Evolutionary conservation across 2,888 invertebrate species (phyloP), one percentile per base, ranked within the genome.

Genomic region (Drosophila monieri): DNA sequence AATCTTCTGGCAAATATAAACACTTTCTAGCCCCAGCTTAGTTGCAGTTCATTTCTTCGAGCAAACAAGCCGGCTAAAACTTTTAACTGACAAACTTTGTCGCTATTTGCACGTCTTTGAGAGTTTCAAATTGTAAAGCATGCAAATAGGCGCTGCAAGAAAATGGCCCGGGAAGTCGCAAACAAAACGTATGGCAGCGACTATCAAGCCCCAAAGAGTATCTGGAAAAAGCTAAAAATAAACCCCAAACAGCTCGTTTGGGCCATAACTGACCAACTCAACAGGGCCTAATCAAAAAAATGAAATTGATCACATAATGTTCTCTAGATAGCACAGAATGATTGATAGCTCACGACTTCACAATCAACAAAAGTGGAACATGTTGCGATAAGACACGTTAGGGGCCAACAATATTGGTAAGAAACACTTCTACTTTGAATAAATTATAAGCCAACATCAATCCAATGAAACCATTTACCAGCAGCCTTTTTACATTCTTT

Each of bases 71-170:
- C 15, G 46, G 12, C 15, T n/a, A 6, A 67, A 68, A 70, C 52
- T 68, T 67, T 43, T 48, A 25, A 37, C 30, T 37, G 32, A 14
- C 48, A 32, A 49, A 37, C 68, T 46, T 37, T 44, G 57, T 44
- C 58, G 57, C 49, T 68, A 53, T 68, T 68, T 70, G 68, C 60
- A 15, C 57, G 57, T 32, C 49, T 60, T 25, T 55, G 39, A 70
- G 56, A 70, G 55, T 47, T 53, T 27, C 41, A 49, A 51, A 62
- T 56, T 62, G 56, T 53, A 18, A 41, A 53, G 71, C 62, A 56
- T 70, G 70, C 70, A 70, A 70, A 70, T 70, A 70, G 70, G 70
- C 70, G 70, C 70, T 61, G 18, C 48, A 37, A 49, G 43, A 66
- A 6, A 32, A 47, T 18, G 65, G n/a, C 15, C n/a, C n/a, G n/a